Conservation (phyloP, 2,113 vertebrate species). For the Chloroceryle aenea region DNA sequence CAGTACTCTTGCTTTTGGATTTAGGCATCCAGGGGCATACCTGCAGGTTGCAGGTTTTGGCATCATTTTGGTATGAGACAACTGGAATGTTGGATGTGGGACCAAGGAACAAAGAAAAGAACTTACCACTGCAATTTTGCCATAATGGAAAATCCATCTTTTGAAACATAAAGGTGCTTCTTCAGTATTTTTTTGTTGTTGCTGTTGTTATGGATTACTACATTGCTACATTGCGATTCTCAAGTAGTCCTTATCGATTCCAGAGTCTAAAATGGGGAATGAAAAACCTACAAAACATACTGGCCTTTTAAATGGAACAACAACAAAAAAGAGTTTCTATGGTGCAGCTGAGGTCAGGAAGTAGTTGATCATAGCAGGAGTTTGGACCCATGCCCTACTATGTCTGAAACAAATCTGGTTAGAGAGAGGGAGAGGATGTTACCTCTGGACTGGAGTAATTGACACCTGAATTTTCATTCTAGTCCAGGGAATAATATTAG, state of each 20-base stretch:
- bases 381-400: not conserved
- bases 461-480: constrained; percentile 7
- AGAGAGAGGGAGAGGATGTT: not conserved
- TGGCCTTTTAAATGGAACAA: not conserved
- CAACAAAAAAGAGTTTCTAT: not conserved
- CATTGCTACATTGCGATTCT: not conserved
- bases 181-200: not conserved
- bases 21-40: rapidly evolving
- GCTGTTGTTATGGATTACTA: not conserved
- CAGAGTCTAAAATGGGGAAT: not conserved
- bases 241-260: not conserved
- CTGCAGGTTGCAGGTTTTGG: not conserved
- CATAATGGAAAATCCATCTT: not conserved
- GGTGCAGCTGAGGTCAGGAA: constrained; percentile 35
- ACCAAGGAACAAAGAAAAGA: not conserved
- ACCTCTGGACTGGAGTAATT: not conserved
- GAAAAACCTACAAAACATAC: not conserved
- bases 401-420: not conserved
- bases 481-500: not conserved
- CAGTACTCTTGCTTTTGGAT: not conserved
- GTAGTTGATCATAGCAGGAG: constrained; percentile 5
- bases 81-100: not conserved
- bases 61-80: not conserved
- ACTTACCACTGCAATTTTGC: not conserved
- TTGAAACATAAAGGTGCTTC: not conserved